Base-by-base conservation (phyloP, 2,888 invertebrate genomes). In the Melanchra persicariae region DNA sequence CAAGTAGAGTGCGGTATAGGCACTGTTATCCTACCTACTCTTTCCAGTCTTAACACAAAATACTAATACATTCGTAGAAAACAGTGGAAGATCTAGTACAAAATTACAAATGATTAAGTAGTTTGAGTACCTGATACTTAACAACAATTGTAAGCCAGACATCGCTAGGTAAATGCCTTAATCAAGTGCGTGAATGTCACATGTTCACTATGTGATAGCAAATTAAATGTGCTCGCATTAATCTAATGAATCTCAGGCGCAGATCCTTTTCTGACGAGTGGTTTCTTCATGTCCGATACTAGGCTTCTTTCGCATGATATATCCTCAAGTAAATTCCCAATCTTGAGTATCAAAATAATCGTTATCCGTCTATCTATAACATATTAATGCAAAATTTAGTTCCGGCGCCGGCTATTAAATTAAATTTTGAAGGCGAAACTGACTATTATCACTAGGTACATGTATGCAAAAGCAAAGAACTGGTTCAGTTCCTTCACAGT, bases 121-220 rank as follows among this genome's bases (percentile, higher is more conserved):
- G 58, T 57, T 59, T 69, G 70, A 61, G 64, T 54, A 47, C 63
- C 54, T 61, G 72, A 57, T 69, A 54, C 61, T 57, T 65, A 30
- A 51, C 61, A 79, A 77, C 69, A 74, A 77, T 43, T 65, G 58
- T 70, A 51, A 66, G 63, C 37, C 64, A 66, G 64, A 74, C 84
- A 79, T 83, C 83, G 77, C 79, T 81, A 80, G 74, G 74, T 83
- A 87, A 88, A 87, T 83, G 79, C 77, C 85, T 85, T 87, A 86
- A 88, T 88, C 86, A 88, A 83, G 87, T 84, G 84, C 83, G 60
- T 65, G 74, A 58, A 60, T 73, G 81, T 85, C 80, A 85, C 85
- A 83, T 85, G 85, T 74, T 59, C 37, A 77, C 63, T 59, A 66
- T 66, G 71, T 69, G 84, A 84, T 81, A 79, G 74, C 43, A 74